These are phyloP conservation scores for Phylloscopus trochilus DNA, from an alignment of 2,113 vertebrate genomes.

Conservation along the genomic window DNA sequence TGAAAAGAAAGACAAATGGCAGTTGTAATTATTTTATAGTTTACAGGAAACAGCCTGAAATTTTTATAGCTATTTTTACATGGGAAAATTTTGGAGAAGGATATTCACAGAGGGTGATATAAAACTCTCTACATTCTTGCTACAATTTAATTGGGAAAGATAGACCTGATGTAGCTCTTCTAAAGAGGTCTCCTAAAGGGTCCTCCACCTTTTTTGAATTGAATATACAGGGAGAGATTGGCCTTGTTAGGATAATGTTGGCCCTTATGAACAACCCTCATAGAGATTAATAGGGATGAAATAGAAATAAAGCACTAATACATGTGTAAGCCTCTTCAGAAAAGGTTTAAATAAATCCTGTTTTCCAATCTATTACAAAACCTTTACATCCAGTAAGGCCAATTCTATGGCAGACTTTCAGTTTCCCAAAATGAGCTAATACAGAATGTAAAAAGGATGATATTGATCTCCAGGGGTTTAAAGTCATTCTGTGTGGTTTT, in stretches of 20 bases:
- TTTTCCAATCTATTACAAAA: background rate
- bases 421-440: background rate
- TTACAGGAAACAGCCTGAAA: conserved; percentile 17
- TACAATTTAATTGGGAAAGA: background rate
- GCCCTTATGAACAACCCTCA: background rate
- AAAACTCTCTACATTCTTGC: background rate
- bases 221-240: background rate
- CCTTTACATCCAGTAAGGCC: background rate
- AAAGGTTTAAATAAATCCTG: background rate
- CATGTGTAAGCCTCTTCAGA: background rate
- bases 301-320: background rate
- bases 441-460: background rate
- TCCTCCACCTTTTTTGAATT: background rate
- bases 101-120: background rate
- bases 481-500: background rate
- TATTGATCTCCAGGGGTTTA: background rate
- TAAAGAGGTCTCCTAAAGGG: background rate
- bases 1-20: background rate
- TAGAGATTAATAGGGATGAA: background rate
- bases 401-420: background rate
- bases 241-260: background rate
- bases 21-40: background rate
- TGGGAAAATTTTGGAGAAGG: background rate
- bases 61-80: conserved; percentile 9
- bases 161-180: background rate